Conservation (phyloP, 23 tunicate species). For the Ciona savignyi region DNA sequence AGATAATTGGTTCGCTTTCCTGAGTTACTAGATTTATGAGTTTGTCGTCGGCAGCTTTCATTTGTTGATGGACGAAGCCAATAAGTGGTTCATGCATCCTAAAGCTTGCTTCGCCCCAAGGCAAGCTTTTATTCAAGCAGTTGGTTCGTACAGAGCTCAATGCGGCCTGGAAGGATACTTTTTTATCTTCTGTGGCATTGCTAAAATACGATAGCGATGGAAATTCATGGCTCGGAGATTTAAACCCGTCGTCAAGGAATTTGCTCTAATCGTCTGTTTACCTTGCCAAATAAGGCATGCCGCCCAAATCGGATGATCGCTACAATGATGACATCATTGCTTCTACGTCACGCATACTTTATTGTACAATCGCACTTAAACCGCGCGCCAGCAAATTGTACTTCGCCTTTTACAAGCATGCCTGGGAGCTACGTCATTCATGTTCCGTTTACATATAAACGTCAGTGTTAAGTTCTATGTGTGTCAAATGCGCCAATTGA, state of each 20-base stretch:
- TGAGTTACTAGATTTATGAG: no score
- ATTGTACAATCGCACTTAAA: no score
- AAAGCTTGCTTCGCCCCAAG: not conserved
- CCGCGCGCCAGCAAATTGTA: no score
- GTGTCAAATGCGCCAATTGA: not conserved
- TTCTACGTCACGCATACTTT: not conserved
- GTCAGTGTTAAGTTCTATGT: not conserved
- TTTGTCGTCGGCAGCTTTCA: no score
- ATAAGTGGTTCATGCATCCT: no score
- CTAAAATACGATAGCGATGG: no score
- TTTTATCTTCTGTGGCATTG: no score
- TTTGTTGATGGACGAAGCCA: no score
- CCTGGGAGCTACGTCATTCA: not conserved
- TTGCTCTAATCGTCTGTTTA: not conserved
- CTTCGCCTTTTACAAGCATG: not conserved
- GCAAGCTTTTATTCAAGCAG: not conserved
- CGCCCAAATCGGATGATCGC: not conserved
- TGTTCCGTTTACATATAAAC: not conserved
- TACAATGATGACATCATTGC: not conserved
- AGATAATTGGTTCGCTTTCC: no score
- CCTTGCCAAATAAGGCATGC: not conserved
- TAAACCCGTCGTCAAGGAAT: not conserved
- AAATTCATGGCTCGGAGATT: no score
- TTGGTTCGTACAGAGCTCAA: no score
- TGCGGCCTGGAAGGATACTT: no score